phyloP scores from a whole-genome alignment of 2,797 vertebrate species.

The Pipistrellus pygmaeus region DNA sequence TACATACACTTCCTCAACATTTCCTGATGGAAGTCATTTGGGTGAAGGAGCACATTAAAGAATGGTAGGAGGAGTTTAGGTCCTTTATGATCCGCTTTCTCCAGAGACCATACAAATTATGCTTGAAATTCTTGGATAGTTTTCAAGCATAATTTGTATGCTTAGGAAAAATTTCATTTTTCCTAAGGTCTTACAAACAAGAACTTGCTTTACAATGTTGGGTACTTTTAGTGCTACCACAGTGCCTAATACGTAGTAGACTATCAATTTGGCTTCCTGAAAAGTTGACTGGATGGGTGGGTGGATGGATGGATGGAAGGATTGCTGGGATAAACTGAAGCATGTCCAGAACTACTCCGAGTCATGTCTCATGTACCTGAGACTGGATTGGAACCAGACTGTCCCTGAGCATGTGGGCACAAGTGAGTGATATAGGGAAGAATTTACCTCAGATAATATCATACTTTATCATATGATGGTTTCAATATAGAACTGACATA shows the following conservation, averaged over 20 bases:
- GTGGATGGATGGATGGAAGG: background rate
- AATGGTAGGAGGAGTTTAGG: background rate
- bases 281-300: background rate
- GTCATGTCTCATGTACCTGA: conserved; percentile 14
- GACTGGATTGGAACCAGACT: background rate
- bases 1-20: background rate
- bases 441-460: conserved; percentile 10
- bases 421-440: background rate
- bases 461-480: conserved; percentile 15
- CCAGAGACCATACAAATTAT: background rate
- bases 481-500: background rate
- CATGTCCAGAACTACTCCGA: background rate
- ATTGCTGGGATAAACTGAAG: background rate
- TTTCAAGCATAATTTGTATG: background rate
- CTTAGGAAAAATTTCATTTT: background rate
- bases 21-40: background rate
- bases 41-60: background rate
- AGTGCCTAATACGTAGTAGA: background rate
- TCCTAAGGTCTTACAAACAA: background rate
- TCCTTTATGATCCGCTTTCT: background rate
- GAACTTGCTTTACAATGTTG: background rate
- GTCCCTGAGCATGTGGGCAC: background rate
- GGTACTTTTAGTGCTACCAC: background rate
- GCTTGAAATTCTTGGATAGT: background rate
- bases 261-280: background rate